Base-by-base conservation (phyloP, 2,113 vertebrate species). In the Nerophis lumbriciformis region DNA sequence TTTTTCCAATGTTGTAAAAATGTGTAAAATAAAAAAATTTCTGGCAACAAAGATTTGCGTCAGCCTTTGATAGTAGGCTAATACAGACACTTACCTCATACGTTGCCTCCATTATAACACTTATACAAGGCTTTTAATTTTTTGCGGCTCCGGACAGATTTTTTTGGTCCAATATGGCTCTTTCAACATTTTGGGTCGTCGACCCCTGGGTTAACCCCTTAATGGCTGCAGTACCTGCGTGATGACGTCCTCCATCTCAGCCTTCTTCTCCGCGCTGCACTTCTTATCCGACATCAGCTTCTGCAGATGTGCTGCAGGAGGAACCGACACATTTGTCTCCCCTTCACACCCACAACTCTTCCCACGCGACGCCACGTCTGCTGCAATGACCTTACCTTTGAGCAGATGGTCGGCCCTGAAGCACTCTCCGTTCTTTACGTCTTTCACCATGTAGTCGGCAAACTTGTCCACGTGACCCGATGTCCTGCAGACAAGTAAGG, bases 371-470 rank as follows among this genome's bases (percentile, higher is more conserved):
- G n/a, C n/a, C n/a, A n/a, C n/a, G n/a, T n/a, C 38, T 6, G 38
- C 38, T 7, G 6, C 38, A 11, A 28, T 28, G 28, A 1, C 28
- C 72, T 55, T 81, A 98, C 96, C 96, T 93, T 98, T 98, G 39
- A 99, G 87, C 5, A 98, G 94, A 72, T 99, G 96, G 83, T 98
- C 96, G 0, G 96, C 96, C 58, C 96, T 93, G 82, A 97, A 98
- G 69, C 96, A 99, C 75, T 99, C 96, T 16, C 96, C 96, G 0
- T 92, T 98, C 70, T 96, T 95, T 45, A 96, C 87, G 53, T 99
- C 96, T 81, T 99, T 99, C 75, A 99, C 97, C 97, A 99, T 99
- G 84, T 95, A 99, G 88, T 99, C 97, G 28, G 97, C 96, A 90
- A 99, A 99, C 67, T 99, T 99, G 69, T 99, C 97, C 66, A 99